Evolutionary conservation across 2,797 vertebrate species (phyloP).

Genomic region (Acipenser oxyrinchus): DNA sequence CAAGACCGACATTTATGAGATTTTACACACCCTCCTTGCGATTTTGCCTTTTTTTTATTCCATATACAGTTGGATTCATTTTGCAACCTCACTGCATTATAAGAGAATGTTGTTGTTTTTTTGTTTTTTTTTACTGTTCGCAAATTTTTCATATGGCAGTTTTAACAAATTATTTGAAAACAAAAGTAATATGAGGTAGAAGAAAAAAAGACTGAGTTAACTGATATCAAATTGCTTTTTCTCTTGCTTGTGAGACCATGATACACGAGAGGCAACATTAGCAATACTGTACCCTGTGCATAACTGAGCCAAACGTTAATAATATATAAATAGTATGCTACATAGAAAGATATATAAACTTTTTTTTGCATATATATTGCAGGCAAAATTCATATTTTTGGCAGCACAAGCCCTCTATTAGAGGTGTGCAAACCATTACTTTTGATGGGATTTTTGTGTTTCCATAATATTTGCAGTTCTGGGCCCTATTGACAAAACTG

Average conservation of each 20-base stretch:
- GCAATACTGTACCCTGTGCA: neutral
- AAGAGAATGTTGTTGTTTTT: too few relatives aligned
- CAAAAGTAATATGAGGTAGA: neutral
- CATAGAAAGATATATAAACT: neutral
- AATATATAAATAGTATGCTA: neutral
- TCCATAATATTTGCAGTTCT: too few relatives aligned
- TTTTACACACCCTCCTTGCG: too few relatives aligned
- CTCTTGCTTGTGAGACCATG: neutral
- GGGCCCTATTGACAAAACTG: too few relatives aligned
- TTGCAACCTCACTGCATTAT: too few relatives aligned
- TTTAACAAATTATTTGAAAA: neutral
- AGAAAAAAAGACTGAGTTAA: neutral
- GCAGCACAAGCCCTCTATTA: too few relatives aligned
- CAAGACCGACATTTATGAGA: too few relatives aligned
- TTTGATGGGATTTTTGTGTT: too few relatives aligned
- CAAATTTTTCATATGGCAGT: neutral
- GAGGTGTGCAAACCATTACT: too few relatives aligned
- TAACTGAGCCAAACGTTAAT: neutral
- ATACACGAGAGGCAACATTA: slow-evolving; percentile 1
- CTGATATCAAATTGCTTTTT: slow-evolving; percentile 1
- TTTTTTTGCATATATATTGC: slow-evolving; percentile 6
- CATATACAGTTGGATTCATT: too few relatives aligned
- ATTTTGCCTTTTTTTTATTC: too few relatives aligned
- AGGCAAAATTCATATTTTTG: neutral
- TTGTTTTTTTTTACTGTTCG: too few relatives aligned